A percentile compares a stretch with the other conserved stretches of the same genome.
Conservation (phyloP, 2,113 vertebrate genomes). For the Cochlearius cochlearius region DNA sequence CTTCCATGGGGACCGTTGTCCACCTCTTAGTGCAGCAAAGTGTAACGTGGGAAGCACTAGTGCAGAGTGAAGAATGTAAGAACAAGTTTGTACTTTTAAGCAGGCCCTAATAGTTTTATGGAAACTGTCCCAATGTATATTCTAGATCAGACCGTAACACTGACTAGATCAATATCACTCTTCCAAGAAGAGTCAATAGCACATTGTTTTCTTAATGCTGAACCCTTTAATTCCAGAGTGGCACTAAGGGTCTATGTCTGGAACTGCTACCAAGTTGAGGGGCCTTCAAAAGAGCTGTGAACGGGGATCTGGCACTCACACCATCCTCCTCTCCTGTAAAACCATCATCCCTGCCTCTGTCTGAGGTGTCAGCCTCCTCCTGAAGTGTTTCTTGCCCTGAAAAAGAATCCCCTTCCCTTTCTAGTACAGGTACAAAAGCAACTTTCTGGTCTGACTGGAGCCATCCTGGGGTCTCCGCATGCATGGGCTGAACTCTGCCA, state of each 20-base stretch:
- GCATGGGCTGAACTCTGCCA: not conserved
- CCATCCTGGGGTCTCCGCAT: not conserved
- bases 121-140: accelerated
- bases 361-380: not conserved
- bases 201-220: not conserved
- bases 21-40: not conserved
- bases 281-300: not conserved
- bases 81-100: not conserved
- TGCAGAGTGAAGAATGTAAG: not conserved
- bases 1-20: not conserved
- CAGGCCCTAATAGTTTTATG: not conserved
- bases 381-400: not conserved
- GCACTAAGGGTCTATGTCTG: not conserved
- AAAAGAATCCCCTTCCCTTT: not conserved
- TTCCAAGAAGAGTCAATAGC: not conserved
- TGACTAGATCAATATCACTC: not conserved
- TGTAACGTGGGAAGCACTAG: not conserved
- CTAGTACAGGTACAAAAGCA: not conserved
- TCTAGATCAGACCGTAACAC: not conserved
- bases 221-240: not conserved
- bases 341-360: not conserved
- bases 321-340: not conserved
- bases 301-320: not conserved
- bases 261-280: not conserved
- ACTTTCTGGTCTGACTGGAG: not conserved